Conservation (phyloP, 2,888 invertebrate species). For the Leptopilina syphax region DNA sequence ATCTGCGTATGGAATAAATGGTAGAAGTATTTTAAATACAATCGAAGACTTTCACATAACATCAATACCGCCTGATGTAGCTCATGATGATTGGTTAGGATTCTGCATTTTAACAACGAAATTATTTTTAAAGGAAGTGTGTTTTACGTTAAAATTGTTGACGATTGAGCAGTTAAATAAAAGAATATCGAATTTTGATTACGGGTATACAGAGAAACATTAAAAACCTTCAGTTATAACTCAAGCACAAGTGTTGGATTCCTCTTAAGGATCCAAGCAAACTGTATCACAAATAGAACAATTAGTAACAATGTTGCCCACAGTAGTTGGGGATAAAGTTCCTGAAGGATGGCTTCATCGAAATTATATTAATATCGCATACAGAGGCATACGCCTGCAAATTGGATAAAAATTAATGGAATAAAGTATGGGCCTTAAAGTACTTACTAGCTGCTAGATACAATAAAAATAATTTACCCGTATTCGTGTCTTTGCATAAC, state of each 20-base stretch:
- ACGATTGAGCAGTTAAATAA: background rate
- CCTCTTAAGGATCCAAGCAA: background rate
- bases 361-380: background rate
- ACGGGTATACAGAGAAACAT: background rate
- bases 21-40: background rate
- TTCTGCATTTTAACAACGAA: background rate
- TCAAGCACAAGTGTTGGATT: background rate
- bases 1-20: background rate
- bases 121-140: background rate
- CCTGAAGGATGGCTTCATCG: background rate
- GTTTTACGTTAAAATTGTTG: background rate
- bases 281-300: background rate
- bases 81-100: background rate
- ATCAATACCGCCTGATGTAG: background rate
- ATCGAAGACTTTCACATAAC: background rate
- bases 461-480: background rate
- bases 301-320: background rate
- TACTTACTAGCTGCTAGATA: background rate
- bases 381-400: background rate
- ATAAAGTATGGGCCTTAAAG: background rate
- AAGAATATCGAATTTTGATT: constrained; percentile 1
- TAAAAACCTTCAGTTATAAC: background rate
- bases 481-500: background rate
- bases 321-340: background rate
- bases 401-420: background rate